Evolutionary conservation across 2,888 invertebrate genomes (phyloP).

Genomic region (Lepidochrysops patricia): DNA sequence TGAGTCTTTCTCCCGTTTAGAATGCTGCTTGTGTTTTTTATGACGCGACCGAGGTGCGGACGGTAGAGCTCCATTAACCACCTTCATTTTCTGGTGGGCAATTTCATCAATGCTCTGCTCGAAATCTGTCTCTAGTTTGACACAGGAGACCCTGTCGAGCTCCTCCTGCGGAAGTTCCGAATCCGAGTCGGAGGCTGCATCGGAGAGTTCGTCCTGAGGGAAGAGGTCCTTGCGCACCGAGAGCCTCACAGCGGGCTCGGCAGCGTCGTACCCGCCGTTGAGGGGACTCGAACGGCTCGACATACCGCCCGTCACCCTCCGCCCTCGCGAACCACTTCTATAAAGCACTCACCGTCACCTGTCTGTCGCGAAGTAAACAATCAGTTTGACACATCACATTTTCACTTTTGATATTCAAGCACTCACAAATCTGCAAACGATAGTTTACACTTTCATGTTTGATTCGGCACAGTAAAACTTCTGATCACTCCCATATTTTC

Average conservation of each 20-base stretch:
- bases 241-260: slow-evolving; percentile 54
- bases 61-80: slow-evolving; percentile 49
- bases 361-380: slow-evolving; percentile 71
- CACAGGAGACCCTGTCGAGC: slow-evolving; percentile 48
- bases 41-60: slow-evolving; percentile 50
- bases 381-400: slow-evolving; percentile 75
- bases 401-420: slow-evolving; percentile 67
- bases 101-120: slow-evolving; percentile 70
- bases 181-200: slow-evolving; percentile 37
- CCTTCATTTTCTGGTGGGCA: slow-evolving; percentile 53
- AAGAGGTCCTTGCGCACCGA: slow-evolving; percentile 70
- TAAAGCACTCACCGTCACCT: slow-evolving; percentile 62
- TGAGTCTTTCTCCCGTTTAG: slow-evolving; percentile 47
- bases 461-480: slow-evolving; percentile 50
- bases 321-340: slow-evolving; percentile 67
- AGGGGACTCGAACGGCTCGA: slow-evolving; percentile 68
- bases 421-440: slow-evolving; percentile 52
- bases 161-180: slow-evolving; percentile 42
- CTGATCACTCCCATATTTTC: slow-evolving; percentile 58
- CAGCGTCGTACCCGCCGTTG: slow-evolving; percentile 66
- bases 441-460: slow-evolving; percentile 44
- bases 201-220: slow-evolving; percentile 47
- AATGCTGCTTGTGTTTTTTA: slow-evolving; percentile 60
- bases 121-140: slow-evolving; percentile 68
- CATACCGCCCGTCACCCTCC: slow-evolving; percentile 70